These are phyloP conservation scores for Myanophis thanlyinensis DNA, from an alignment of 2,113 vertebrate species.

Conservation along the genomic window DNA sequence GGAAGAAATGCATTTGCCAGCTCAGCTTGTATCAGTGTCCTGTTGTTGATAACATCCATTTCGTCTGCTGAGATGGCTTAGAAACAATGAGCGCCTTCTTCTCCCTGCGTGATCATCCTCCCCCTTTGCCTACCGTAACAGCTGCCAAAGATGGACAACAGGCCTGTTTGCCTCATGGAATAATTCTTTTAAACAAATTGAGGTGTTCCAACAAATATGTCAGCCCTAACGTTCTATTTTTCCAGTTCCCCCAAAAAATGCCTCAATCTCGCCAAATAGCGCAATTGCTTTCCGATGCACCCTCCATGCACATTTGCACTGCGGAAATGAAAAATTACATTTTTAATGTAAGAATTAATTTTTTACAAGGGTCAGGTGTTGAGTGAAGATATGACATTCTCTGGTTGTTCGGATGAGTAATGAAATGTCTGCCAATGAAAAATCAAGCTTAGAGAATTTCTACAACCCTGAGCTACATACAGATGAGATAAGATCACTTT, in stretches of 20 bases:
- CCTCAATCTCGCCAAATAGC: neutral
- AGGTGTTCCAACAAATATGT: neutral
- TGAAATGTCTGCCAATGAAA: neutral
- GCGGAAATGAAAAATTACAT: neutral
- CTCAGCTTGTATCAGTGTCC: conserved; percentile 38
- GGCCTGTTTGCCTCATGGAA: neutral
- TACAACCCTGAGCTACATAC: neutral
- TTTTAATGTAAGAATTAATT: neutral
- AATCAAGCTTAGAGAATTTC: neutral
- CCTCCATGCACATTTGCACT: neutral
- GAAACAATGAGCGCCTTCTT: conserved; percentile 42
- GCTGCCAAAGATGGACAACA: conserved; percentile 51
- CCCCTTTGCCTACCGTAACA: conserved; percentile 10
- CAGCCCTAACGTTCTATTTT: neutral
- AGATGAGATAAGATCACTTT: neutral
- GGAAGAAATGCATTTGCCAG: conserved; percentile 19
- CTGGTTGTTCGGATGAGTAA: neutral
- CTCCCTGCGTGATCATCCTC: neutral
- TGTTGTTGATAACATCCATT: neutral
- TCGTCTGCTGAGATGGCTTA: fast-evolving
- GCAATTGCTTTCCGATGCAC: neutral
- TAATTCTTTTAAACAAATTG: neutral
- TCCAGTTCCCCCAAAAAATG: neutral
- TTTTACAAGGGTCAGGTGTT: neutral
- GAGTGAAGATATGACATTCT: neutral